Evolutionary conservation across 1,140 invertebrate species (phyloP), one percentile per base, ranked within the genome.

Genomic region (Drosophila bocqueti): DNA sequence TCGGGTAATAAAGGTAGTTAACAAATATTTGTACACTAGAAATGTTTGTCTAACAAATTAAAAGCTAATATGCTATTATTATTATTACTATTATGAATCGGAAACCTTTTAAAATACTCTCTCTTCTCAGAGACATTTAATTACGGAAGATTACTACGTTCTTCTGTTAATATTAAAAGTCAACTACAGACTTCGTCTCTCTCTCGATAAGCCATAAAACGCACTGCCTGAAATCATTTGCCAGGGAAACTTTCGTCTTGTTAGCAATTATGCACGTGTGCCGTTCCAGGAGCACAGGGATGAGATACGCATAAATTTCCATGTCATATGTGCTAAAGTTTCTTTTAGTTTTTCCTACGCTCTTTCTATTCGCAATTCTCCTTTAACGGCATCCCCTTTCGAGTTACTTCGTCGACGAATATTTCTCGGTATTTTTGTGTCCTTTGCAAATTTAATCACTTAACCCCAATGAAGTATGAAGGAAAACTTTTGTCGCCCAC

Each of bases 371-470:
- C n/a, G 36, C 38, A 26, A 72, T 64, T 61, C 10, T 29, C 21
- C 21, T 38, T 31, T 72, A 21, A 15, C 13, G 21, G 43, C 64
- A 29, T 15, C 16, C 38, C 31, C 68, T 43, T 59, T 42, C 26
- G 34, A 52, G 5, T 36, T 50, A 69, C 52, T 26, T 34, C 36
- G 21, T 24, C 29, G 21, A 18, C 9, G 66, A 49, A 73, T 40
- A 59, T 67, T 58, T 61, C 46, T 63, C 18, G 46, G 55, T 63
- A 66, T 63, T 65, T 61, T 49, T 79, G 64, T 68, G 67, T 83
- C 63, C 60, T 74, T 81, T 86, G 83, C 83, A 87, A 86, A 86
- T 86, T 86, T 86, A 86, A 86, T 86, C 83, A 86, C 83, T 86
- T 86, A 86, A 86, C 83, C 83, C 83, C 83, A 86, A 86, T 85